These are phyloP conservation scores for Cataglyphis albicans DNA, from an alignment of 2,888 invertebrate genomes.

Conservation along the genomic window DNA sequence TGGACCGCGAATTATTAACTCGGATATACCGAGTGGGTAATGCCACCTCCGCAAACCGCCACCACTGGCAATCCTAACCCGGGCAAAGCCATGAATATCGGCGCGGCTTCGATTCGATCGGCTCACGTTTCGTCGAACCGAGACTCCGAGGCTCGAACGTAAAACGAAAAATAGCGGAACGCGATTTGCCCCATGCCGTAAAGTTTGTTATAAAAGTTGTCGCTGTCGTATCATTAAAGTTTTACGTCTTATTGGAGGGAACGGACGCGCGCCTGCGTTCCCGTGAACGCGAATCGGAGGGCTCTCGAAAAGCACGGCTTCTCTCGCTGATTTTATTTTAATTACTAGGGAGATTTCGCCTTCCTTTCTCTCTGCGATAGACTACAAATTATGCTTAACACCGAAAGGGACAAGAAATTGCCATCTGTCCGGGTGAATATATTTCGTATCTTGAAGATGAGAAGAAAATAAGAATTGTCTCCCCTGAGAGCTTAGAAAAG, in stretches of 20 bases:
- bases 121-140: constrained; percentile 15
- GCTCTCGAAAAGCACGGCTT: background rate
- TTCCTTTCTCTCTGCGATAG: background rate
- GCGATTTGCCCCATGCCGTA: background rate
- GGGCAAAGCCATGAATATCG: constrained; percentile 65
- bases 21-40: constrained; percentile 60
- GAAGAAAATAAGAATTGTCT: constrained; percentile 44
- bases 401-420: constrained; percentile 15
- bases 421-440: constrained; percentile 21
- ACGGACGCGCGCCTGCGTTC: background rate
- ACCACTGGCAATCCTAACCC: constrained; percentile 52
- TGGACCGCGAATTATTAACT: constrained; percentile 75
- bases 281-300: background rate
- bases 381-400: constrained; percentile 48
- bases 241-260: constrained; percentile 44
- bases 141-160: constrained; percentile 8
- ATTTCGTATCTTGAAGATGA: constrained; percentile 26
- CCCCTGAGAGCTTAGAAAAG: background rate
- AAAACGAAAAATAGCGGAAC: background rate
- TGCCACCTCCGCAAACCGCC: constrained; percentile 59
- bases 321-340: constrained; percentile 23
- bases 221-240: constrained; percentile 45
- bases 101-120: constrained; percentile 44
- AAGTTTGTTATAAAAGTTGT: constrained; percentile 52
- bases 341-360: constrained; percentile 5